Evolutionary conservation across 1,140 invertebrate species (phyloP).

Genomic region (Cyphomyrmex costatus): DNA sequence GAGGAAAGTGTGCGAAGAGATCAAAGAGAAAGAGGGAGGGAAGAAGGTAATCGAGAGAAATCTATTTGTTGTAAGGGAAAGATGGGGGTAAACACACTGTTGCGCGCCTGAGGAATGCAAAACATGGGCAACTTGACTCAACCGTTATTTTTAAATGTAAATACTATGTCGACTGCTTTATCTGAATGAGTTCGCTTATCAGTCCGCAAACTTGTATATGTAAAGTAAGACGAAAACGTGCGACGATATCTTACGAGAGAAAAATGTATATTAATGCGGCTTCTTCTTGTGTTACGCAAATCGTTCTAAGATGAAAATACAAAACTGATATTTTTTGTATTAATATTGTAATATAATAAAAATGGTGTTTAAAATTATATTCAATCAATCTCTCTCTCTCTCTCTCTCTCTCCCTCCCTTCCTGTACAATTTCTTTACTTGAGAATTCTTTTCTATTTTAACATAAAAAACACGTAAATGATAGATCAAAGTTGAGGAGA

Average conservation of each 20-base stretch:
- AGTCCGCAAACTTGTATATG: slow-evolving; percentile 19
- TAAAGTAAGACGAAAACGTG: slow-evolving; percentile 35
- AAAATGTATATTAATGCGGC: not conserved
- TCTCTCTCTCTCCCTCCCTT: not conserved
- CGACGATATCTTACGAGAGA: not conserved
- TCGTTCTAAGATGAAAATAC: not conserved
- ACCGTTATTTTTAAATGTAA: slow-evolving; percentile 48
- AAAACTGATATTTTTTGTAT: too few relatives aligned
- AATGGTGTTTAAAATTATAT: too few relatives aligned
- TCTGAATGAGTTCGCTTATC: slow-evolving; percentile 45
- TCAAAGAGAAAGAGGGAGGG: not conserved
- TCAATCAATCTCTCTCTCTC: too few relatives aligned
- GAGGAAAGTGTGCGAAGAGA: not conserved
- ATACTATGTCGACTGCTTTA: slow-evolving; percentile 42
- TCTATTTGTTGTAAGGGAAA: slow-evolving; percentile 38
- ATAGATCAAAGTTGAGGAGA: not conserved
- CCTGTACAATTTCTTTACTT: not conserved
- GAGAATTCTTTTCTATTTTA: not conserved
- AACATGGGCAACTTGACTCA: slow-evolving; percentile 28
- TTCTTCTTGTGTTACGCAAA: not conserved
- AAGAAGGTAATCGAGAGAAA: slow-evolving; percentile 17
- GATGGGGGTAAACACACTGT: slow-evolving; percentile 25
- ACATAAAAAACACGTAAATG: not conserved
- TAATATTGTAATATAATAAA: too few relatives aligned
- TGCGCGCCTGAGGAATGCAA: slow-evolving; percentile 33